Evolutionary conservation across 2,888 invertebrate genomes (phyloP).

Genomic region (Mythimna impura): DNA sequence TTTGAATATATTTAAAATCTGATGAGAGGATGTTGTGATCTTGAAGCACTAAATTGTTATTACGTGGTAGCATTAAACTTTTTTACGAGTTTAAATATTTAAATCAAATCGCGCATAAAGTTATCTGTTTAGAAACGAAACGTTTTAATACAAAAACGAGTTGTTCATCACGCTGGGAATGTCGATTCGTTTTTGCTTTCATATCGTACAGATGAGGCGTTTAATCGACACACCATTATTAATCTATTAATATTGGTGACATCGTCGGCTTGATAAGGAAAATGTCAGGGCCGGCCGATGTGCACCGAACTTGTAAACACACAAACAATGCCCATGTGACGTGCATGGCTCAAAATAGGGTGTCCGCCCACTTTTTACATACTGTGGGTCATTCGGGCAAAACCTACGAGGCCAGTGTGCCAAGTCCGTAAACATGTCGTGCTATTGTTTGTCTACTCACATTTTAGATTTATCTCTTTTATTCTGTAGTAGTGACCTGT

Average conservation of each 20-base stretch:
- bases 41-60: slow-evolving; percentile 35
- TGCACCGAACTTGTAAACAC: slow-evolving; percentile 42
- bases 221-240: slow-evolving; percentile 33
- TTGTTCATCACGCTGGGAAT: not conserved
- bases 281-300: slow-evolving; percentile 64
- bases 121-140: slow-evolving; percentile 21
- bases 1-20: slow-evolving; percentile 27
- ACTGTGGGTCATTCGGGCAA: slow-evolving; percentile 27
- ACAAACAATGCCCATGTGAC: slow-evolving; percentile 40
- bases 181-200: slow-evolving; percentile 12
- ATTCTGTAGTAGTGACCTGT: not conserved
- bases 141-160: slow-evolving; percentile 1
- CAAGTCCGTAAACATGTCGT: slow-evolving; percentile 33
- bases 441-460: slow-evolving; percentile 40
- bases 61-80: slow-evolving; percentile 28
- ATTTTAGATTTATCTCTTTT: slow-evolving; percentile 17
- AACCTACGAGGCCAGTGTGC: slow-evolving; percentile 38
- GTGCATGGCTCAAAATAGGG: slow-evolving; percentile 33
- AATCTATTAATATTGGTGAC: slow-evolving; percentile 34
- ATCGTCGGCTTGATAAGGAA: slow-evolving; percentile 43
- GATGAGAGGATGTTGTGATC: slow-evolving; percentile 26
- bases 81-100: slow-evolving; percentile 51
- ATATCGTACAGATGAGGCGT: slow-evolving; percentile 11
- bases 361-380: slow-evolving; percentile 44
- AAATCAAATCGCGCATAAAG: slow-evolving; percentile 42